A percentile compares a stretch with the other conserved stretches of the same genome.
Evolutionary conservation across 2,797 vertebrate species (phyloP).

Genomic region (Erpetoichthys calabaricus): DNA sequence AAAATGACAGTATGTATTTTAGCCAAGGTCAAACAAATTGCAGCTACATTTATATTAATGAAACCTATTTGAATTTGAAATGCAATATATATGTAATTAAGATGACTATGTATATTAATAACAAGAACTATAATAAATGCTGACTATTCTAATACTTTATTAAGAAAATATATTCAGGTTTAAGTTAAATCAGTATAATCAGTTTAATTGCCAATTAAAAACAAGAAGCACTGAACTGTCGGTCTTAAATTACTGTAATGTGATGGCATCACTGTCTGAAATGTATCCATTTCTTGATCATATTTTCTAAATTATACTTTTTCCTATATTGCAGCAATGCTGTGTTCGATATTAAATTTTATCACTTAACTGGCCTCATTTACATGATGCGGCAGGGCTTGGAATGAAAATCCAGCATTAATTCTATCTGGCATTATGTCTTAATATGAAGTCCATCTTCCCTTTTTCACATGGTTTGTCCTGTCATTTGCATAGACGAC

Average conservation of each 20-base stretch:
- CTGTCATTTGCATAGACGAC: slow-evolving; percentile 81
- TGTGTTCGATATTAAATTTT: neutral
- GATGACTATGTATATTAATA: slow-evolving; percentile 25
- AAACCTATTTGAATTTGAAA: slow-evolving; percentile 79
- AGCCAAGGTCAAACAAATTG: slow-evolving; percentile 91
- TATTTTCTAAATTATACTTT: slow-evolving; percentile 10
- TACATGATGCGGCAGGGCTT: slow-evolving; percentile 15
- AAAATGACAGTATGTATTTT: slow-evolving; percentile 75
- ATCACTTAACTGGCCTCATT: slow-evolving; percentile 28
- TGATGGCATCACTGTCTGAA: slow-evolving; percentile 15
- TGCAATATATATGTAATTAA: slow-evolving; percentile 80
- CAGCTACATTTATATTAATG: slow-evolving; percentile 73
- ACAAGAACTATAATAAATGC: slow-evolving; percentile 33
- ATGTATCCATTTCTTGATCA: slow-evolving; percentile 3
- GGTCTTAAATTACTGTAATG: neutral
- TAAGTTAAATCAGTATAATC: no score
- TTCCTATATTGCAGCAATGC: slow-evolving; percentile 5
- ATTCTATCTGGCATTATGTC: slow-evolving; percentile 75
- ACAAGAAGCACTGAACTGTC: neutral
- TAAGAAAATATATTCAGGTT: no score
- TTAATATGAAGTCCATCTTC: slow-evolving; percentile 89
- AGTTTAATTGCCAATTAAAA: no score
- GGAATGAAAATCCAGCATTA: slow-evolving; percentile 59
- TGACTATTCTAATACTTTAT: slow-evolving; percentile 10
- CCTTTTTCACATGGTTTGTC: slow-evolving; percentile 88